Evolutionary conservation across 2,797 vertebrate species (phyloP).

Genomic region (Phalanger gymnotis): DNA sequence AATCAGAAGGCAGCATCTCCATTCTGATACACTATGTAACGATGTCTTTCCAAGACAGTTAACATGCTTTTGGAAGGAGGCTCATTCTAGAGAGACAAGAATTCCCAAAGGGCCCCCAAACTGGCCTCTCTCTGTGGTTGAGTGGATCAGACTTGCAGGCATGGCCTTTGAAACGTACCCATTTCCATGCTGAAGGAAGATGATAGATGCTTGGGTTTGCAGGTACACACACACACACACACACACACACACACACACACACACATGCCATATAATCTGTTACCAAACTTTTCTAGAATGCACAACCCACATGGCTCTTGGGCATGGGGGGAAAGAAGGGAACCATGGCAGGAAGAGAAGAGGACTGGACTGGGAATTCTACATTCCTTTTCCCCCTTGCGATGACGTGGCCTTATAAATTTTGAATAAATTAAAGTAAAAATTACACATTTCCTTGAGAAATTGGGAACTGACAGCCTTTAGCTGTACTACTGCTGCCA

Average conservation of each 20-base stretch:
- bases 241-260: too few species aligned
- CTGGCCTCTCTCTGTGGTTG: background rate
- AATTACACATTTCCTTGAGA: conserved; percentile 77
- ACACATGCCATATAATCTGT: background rate
- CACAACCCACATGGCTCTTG: background rate
- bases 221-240: background rate
- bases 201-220: background rate
- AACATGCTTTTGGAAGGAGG: background rate
- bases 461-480: conserved; percentile 82
- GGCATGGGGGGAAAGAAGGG: background rate
- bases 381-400: conserved; percentile 77
- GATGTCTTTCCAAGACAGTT: background rate
- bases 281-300: background rate
- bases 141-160: background rate
- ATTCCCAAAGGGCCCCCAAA: too few species aligned
- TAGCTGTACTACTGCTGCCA: conserved; percentile 80
- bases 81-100: background rate
- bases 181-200: background rate
- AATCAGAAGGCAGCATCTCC: background rate
- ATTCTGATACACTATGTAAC: background rate
- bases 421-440: conserved; percentile 81
- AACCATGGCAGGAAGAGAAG: accelerated
- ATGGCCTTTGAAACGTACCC: background rate
- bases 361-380: conserved; percentile 40
- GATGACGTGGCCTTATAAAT: conserved; percentile 75